Percentiles rank a stretch among this genome's conserved stretches.
Evolutionary conservation across 2,797 vertebrate species (phyloP).

Genomic region (Peromyscus nudipes): DNA sequence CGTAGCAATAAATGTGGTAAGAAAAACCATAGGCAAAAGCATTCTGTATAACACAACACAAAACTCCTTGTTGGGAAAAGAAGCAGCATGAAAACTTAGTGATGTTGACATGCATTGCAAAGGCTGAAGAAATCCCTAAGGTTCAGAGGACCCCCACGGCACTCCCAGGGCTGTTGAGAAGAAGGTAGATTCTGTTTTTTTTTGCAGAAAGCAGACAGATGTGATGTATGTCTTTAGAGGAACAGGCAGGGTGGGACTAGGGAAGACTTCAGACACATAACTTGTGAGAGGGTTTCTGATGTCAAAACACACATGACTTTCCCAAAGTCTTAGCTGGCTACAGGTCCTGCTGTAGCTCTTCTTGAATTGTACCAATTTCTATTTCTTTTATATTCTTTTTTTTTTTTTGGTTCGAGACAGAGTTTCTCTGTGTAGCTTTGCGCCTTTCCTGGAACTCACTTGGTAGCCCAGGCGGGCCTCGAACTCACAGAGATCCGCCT

Average conservation of each 20-base stretch:
- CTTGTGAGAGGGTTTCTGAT: not conserved
- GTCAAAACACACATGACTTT: not conserved
- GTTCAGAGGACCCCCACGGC: not conserved
- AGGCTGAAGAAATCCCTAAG: not conserved
- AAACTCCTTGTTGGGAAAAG: not conserved
- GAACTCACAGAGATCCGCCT: too few relatives aligned
- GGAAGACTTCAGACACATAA: not conserved
- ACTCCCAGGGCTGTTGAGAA: not conserved
- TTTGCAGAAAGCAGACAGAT: too few relatives aligned
- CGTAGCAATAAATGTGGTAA: not conserved
- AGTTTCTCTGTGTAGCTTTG: too few relatives aligned
- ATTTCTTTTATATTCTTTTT: conserved; percentile 33
- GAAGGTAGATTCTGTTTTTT: not conserved
- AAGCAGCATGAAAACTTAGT: conserved; percentile 19
- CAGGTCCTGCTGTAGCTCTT: conserved; percentile 3
- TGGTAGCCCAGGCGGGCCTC: too few relatives aligned
- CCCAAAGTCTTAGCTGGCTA: not conserved
- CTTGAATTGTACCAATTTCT: not conserved
- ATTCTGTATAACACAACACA: not conserved
- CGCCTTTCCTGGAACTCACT: too few relatives aligned
- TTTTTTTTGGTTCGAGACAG: too few relatives aligned
- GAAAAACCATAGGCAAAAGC: not conserved
- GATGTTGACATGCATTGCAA: not conserved
- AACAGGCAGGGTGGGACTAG: not conserved
- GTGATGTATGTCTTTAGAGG: not conserved